Base-by-base conservation (phyloP, 2,113 vertebrate genomes). In the Phyllopteryx taeniolatus region DNA sequence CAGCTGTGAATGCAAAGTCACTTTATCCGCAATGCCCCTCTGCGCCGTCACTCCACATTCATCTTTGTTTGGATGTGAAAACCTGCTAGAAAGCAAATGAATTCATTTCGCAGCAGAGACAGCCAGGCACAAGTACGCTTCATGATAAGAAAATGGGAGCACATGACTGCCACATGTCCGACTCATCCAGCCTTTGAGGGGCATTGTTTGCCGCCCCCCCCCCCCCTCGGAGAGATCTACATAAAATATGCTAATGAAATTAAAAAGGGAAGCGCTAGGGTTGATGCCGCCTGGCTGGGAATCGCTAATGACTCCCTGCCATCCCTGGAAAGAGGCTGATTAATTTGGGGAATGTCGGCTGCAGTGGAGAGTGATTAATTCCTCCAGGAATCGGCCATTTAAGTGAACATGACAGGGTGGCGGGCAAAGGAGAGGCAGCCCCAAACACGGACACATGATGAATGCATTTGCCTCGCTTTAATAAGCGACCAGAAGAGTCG, bases 241-340 rank as follows among this genome's bases (percentile, higher is more conserved):
- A 88, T 89, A 88, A 90, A 91, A 88, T 89, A 90, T 90, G 87
- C 79, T 86, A 90, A 92, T 91, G 80, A 89, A 90, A 93, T 91
- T 89, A 91, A 88, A 87, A 56, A 78, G 46, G 77, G 75, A 83
- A 87, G 80, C 71, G 78, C 67, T 72, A 86, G 80, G 72, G 71
- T 75, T 83, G 87, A 83, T 74, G 81, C 76, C 53, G 83, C 79
- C 77, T 79, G 72, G 63, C 70, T 77, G 69, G 74, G 85, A 86
- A 91, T 90, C 83, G 76, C 73, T 89, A 88, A 92, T 87, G 88
- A 90, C 78, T 86, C 80, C 72, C 68, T 75, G 74, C 80, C 86
- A 75, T 86, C 79, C 73, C 60, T 79, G 76, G 83, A 88, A 89
- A 87, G 87, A 83, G 69, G 76, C 85, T 90, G 85, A 91, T 92